phyloP scores from a whole-genome alignment of 2,113 vertebrate species.

The Otus sunia region DNA sequence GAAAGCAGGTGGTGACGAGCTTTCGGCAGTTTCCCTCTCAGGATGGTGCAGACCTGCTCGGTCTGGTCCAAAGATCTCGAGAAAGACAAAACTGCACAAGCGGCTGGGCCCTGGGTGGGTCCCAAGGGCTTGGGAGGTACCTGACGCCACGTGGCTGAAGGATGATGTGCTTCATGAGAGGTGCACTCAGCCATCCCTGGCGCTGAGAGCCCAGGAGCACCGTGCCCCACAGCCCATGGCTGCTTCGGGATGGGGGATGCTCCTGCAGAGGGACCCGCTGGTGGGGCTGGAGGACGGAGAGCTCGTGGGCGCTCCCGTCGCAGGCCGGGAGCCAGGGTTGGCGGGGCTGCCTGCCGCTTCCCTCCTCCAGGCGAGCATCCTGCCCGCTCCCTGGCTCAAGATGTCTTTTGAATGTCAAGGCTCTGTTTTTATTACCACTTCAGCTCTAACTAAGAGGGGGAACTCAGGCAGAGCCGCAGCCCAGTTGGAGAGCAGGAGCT shows the following conservation, averaged over 20 bases:
- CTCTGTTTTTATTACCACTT: background rate
- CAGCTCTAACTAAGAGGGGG: background rate
- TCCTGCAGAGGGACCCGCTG: background rate
- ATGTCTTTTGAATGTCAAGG: background rate
- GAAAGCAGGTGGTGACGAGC: background rate
- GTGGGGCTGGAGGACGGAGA: background rate
- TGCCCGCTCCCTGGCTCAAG: fast-evolving
- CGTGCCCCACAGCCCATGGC: fast-evolving
- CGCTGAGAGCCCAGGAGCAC: background rate
- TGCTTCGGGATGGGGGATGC: background rate
- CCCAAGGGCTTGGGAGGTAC: background rate
- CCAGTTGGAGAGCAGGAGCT: background rate
- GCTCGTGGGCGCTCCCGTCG: fast-evolving
- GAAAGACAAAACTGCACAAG: background rate
- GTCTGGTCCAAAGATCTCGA: background rate
- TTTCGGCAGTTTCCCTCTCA: background rate
- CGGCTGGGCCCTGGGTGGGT: no score
- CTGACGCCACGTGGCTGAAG: fast-evolving
- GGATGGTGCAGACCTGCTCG: background rate
- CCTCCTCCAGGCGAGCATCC: background rate
- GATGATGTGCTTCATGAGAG: fast-evolving
- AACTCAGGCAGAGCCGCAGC: background rate
- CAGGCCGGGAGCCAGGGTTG: background rate
- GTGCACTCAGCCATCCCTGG: background rate
- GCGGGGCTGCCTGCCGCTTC: background rate